Percentiles rank a stretch among this genome's conserved stretches.
Evolutionary conservation across 2,888 invertebrate genomes (phyloP).

Genomic region (Iphiclides podalirius): DNA sequence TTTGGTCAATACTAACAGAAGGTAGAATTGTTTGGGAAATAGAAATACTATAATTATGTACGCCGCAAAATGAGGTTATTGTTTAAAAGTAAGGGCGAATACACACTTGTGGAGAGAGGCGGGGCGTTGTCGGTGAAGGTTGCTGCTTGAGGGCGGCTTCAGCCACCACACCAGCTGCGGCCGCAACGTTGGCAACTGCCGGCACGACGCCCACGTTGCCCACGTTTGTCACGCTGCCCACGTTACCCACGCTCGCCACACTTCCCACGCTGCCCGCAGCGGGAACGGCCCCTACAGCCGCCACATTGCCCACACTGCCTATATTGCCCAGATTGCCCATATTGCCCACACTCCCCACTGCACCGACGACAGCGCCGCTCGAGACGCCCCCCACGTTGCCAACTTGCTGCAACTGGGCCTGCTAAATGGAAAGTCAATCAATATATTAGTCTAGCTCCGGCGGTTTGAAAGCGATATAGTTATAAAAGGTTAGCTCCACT

Average conservation of each 20-base stretch:
- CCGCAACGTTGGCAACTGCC: slow-evolving; percentile 25
- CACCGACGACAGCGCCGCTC: slow-evolving; percentile 40
- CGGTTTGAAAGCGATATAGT: too few relatives aligned
- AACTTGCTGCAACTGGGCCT: slow-evolving; percentile 84
- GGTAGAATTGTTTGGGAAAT: too few relatives aligned
- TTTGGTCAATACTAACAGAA: too few relatives aligned
- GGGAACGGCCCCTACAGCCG: slow-evolving; percentile 25
- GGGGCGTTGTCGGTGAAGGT: slow-evolving; percentile 65
- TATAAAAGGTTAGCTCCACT: too few relatives aligned
- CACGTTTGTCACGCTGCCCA: slow-evolving; percentile 39
- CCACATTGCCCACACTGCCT: slow-evolving; percentile 34
- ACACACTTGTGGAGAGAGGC: slow-evolving; percentile 70
- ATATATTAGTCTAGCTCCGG: too few relatives aligned
- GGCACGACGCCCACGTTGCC: slow-evolving; percentile 37
- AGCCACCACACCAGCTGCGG: slow-evolving; percentile 29
- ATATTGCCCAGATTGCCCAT: slow-evolving; percentile 42
- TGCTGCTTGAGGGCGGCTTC: slow-evolving; percentile 69
- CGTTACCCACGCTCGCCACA: slow-evolving; percentile 30
- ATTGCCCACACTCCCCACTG: slow-evolving; percentile 35
- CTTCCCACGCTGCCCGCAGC: slow-evolving; percentile 33
- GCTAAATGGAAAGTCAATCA: slow-evolving; percentile 57
- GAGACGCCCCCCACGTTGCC: slow-evolving; percentile 43
- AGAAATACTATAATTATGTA: too few relatives aligned
- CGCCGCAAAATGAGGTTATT: too few relatives aligned
- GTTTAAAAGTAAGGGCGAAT: too few relatives aligned